These are phyloP conservation scores for Thereva unica DNA, from an alignment of 2,888 invertebrate species.

Conservation along the genomic window DNA sequence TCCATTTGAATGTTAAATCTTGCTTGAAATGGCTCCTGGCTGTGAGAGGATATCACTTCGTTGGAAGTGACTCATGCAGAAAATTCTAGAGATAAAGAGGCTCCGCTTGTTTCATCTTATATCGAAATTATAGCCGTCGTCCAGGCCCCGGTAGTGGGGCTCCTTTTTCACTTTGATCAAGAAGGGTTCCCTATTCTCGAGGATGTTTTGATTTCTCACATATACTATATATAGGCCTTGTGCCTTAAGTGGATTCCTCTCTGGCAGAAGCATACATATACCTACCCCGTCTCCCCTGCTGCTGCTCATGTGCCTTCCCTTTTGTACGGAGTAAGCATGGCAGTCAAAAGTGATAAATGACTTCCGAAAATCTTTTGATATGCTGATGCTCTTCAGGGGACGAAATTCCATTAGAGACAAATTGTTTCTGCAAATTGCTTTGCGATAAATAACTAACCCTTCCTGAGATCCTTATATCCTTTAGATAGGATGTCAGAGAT, in stretches of 20 bases:
- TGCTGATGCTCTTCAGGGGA: constrained; percentile 29
- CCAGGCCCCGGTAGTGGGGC: constrained; percentile 19
- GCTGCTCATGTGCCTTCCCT: background rate
- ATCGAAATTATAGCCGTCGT: constrained; percentile 41
- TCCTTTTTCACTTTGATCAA: constrained; percentile 33
- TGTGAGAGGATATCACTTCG: constrained; percentile 40
- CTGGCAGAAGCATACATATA: background rate
- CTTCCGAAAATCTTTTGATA: constrained; percentile 35
- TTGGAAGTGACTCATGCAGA: constrained; percentile 42
- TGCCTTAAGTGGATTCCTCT: constrained; percentile 1
- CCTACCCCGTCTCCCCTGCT: too few relatives aligned
- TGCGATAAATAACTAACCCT: constrained; percentile 34
- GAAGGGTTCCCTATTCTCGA: constrained; percentile 27
- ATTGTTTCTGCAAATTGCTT: constrained; percentile 33
- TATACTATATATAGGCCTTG: constrained; percentile 15
- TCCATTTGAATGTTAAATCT: constrained; percentile 57
- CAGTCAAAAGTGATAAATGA: constrained; percentile 37
- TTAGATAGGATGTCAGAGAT: constrained; percentile 29
- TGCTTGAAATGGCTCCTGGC: constrained; percentile 52
- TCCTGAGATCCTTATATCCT: background rate
- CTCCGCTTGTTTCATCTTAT: constrained; percentile 37
- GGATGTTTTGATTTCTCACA: constrained; percentile 26
- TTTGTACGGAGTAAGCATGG: constrained; percentile 29
- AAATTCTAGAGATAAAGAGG: constrained; percentile 37
- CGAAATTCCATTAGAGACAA: constrained; percentile 29